phyloP scores from a whole-genome alignment of 1,140 invertebrate species.

The Vollenhovia emeryi region DNA sequence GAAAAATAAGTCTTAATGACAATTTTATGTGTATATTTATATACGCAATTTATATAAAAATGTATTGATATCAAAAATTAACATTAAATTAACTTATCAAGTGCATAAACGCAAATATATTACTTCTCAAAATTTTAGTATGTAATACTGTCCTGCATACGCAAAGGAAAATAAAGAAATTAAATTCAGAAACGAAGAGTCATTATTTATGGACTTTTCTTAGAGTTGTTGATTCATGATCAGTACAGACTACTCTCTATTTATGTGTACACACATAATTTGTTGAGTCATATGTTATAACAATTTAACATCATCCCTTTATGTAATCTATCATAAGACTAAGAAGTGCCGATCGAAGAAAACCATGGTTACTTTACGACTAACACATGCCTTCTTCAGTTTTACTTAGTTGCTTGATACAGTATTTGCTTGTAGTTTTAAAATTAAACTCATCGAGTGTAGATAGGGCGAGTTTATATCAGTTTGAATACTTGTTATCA shows the following conservation, averaged over 20 bases:
- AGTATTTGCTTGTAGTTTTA: not conserved
- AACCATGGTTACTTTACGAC: not conserved
- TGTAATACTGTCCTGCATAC: too few species aligned
- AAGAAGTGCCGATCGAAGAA: not conserved
- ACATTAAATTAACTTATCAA: too few species aligned
- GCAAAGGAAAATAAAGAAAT: too few species aligned
- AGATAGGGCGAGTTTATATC: not conserved
- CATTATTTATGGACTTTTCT: not conserved
- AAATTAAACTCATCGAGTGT: not conserved
- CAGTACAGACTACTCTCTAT: not conserved
- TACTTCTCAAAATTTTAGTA: too few species aligned
- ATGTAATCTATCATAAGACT: not conserved
- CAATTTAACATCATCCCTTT: not conserved
- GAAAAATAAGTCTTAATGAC: too few species aligned
- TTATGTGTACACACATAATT: not conserved
- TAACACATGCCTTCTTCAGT: not conserved
- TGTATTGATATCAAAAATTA: too few species aligned
- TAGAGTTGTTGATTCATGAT: not conserved
- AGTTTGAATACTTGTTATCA: not conserved
- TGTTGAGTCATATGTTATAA: not conserved
- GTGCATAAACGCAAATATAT: too few species aligned
- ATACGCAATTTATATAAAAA: too few species aligned
- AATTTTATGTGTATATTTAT: too few species aligned
- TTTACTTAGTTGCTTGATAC: not conserved
- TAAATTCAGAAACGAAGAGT: too few species aligned